Evolutionary conservation across 2,113 vertebrate species (phyloP).

Genomic region (Ovis aries): ARS-UI_Ramb_v3.0 NC_056064.1:5289001-5289500

Average conservation of each 20-base stretch:
- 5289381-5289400: neutral
- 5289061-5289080: neutral
- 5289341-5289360: neutral
- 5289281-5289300: neutral
- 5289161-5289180: neutral
- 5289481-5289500: too few species aligned
- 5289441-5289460: neutral
- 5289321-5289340: accelerated
- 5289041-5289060: neutral
- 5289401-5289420: neutral
- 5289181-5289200: neutral
- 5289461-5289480: neutral
- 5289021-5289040: neutral
- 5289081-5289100: neutral
- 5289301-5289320: neutral
- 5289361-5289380: neutral
- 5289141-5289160: neutral
- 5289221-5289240: neutral
- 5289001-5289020: neutral
- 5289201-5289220: neutral
- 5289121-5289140: neutral
- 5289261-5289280: neutral
- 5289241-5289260: neutral
- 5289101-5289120: neutral
- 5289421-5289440: neutral